Percentiles rank a stretch among this genome's conserved stretches.
Evolutionary conservation across 2,888 invertebrate genomes (phyloP).

Genomic region (Acholoe squamosa): DNA sequence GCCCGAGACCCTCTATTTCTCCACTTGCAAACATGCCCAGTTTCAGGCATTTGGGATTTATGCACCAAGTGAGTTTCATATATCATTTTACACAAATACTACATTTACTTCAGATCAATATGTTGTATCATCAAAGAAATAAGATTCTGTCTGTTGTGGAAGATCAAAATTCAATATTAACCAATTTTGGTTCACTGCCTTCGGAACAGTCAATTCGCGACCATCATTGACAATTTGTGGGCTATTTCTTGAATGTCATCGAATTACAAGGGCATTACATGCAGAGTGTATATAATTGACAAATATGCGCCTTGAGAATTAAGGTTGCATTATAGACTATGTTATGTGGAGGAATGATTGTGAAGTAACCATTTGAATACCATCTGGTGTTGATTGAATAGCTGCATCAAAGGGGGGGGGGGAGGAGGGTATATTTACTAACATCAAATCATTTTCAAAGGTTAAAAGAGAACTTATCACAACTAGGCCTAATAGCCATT

Average conservation of each 20-base stretch:
- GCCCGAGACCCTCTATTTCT: not conserved
- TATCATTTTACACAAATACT: slow-evolving; percentile 9
- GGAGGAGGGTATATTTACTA: not conserved
- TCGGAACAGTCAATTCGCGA: no score
- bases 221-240: no score
- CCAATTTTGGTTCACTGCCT: no score
- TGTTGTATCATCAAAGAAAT: no score
- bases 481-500: not conserved
- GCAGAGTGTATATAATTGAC: no score
- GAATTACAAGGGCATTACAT: no score
- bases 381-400: slow-evolving; percentile 1
- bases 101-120: slow-evolving; percentile 25
- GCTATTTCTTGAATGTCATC: no score
- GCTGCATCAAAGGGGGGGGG: not conserved
- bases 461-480: not conserved
- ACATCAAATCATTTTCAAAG: not conserved
- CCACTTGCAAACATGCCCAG: not conserved
- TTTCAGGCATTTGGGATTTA: not conserved
- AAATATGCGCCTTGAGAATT: not conserved
- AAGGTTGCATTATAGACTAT: not conserved
- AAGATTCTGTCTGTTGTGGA: no score
- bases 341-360: slow-evolving; percentile 2
- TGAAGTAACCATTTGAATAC: slow-evolving; percentile 44
- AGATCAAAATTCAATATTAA: no score
- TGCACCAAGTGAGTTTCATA: slow-evolving; percentile 22